phyloP scores from a whole-genome alignment of 2,888 invertebrate genomes.

The Aporophyla lueneburgensis region DNA sequence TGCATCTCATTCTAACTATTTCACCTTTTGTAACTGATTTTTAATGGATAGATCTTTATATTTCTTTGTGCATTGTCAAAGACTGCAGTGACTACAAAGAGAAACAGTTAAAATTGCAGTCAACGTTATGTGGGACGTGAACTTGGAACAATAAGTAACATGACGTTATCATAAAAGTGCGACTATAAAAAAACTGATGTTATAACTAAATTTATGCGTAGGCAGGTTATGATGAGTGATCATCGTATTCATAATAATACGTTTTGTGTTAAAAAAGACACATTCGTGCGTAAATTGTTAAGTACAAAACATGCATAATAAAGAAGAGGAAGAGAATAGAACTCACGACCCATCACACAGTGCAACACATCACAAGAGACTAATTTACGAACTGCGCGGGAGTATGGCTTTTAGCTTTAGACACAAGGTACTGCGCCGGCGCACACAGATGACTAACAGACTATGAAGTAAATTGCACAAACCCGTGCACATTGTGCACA shows the following conservation, averaged over 20 bases:
- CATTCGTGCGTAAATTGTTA: constrained; percentile 28
- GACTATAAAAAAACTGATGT: constrained; percentile 16
- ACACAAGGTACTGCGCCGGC: constrained; percentile 54
- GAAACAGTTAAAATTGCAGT: constrained; percentile 32
- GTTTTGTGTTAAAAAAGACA: constrained; percentile 10
- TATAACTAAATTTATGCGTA: constrained; percentile 18
- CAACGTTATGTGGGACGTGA: constrained; percentile 24
- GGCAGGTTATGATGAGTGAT: constrained; percentile 12
- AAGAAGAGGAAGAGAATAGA: constrained; percentile 52
- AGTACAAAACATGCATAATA: constrained; percentile 25
- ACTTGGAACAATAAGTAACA: constrained; percentile 17
- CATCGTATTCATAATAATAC: constrained; percentile 3
- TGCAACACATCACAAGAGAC: constrained; percentile 65
- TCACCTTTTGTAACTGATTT: neutral
- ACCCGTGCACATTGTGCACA: constrained; percentile 35
- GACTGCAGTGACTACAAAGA: constrained; percentile 5
- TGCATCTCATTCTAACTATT: constrained; percentile 25
- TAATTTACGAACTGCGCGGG: constrained; percentile 41
- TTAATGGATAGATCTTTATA: neutral
- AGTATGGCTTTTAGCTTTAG: neutral
- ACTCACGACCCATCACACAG: constrained; percentile 78
- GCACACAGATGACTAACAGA: constrained; percentile 65
- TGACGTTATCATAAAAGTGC: constrained; percentile 23
- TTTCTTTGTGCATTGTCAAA: constrained; percentile 20
- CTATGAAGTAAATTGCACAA: constrained; percentile 36